phyloP scores from a whole-genome alignment of 2,888 invertebrate species.

The Ametastegia equiseti region DNA sequence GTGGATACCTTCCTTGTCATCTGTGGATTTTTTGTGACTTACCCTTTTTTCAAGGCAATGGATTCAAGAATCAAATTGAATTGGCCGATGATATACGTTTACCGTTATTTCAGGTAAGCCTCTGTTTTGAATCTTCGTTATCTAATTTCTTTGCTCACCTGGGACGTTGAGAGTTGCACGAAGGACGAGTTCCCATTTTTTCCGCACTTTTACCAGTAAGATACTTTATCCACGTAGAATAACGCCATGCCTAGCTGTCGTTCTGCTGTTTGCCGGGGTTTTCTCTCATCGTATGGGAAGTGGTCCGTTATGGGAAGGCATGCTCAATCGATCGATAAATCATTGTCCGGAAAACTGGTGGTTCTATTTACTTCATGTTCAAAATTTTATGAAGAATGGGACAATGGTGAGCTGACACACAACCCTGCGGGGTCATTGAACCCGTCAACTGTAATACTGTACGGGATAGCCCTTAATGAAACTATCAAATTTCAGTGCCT shows the following conservation, averaged over 20 bases:
- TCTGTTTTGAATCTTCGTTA: constrained; percentile 29
- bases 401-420: constrained; percentile 80
- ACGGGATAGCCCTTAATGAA: neutral
- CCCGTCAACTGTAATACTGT: no score
- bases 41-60: constrained; percentile 71
- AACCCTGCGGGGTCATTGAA: neutral
- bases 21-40: constrained; percentile 74
- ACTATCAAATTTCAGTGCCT: constrained; percentile 73
- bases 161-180: neutral
- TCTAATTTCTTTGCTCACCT: neutral
- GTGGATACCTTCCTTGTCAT: constrained; percentile 77
- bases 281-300: constrained; percentile 82
- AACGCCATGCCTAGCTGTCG: constrained; percentile 81
- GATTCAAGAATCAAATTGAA: constrained; percentile 66
- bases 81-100: constrained; percentile 72
- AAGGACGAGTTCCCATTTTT: neutral
- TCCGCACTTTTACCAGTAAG: neutral
- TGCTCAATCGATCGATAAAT: constrained; percentile 78
- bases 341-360: constrained; percentile 82
- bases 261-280: constrained; percentile 83
- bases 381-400: constrained; percentile 84
- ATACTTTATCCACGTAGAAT: constrained; percentile 62
- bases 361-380: constrained; percentile 83
- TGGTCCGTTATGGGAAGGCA: constrained; percentile 83
- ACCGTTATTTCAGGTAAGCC: constrained; percentile 75